Evolutionary conservation across 1,140 invertebrate genomes (phyloP).

Genomic region (Drosophila santomea): DNA sequence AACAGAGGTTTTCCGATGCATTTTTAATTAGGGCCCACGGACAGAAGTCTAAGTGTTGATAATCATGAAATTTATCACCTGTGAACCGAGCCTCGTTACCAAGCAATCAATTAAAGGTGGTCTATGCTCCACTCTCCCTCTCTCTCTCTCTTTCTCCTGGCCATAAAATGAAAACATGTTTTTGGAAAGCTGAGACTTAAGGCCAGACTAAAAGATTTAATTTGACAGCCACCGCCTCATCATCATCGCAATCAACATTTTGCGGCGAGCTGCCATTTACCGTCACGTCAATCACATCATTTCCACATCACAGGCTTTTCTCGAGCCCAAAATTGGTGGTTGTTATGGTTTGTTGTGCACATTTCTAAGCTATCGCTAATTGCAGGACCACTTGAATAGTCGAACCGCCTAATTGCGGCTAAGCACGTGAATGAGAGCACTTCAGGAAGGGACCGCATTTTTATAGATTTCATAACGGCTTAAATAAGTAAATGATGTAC

Average conservation of each 20-base stretch:
- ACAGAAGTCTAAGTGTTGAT: constrained; percentile 67
- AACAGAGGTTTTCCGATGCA: constrained; percentile 57
- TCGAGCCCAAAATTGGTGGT: constrained; percentile 46
- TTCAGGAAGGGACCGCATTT: not conserved
- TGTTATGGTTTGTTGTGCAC: constrained; percentile 19
- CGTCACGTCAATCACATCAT: constrained; percentile 71
- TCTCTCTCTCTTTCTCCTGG: not conserved
- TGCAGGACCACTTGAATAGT: constrained; percentile 19
- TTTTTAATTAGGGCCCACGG: constrained; percentile 72
- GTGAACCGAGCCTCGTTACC: constrained; percentile 63
- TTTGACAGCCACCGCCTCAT: constrained; percentile 20
- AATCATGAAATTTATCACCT: constrained; percentile 80
- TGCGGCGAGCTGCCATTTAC: constrained; percentile 66
- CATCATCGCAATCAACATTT: constrained; percentile 44
- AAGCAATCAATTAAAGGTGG: constrained; percentile 46
- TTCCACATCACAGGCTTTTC: constrained; percentile 51
- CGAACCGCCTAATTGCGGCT: constrained; percentile 19
- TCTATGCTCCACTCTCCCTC: not conserved
- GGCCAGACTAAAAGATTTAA: constrained; percentile 33
- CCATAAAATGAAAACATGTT: constrained; percentile 35
- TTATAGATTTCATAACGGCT: not conserved
- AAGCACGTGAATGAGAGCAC: constrained; percentile 7
- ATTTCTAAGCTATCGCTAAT: constrained; percentile 19
- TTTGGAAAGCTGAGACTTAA: constrained; percentile 26
- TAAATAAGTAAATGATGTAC: no score